Conservation (phyloP, 2,797 vertebrate genomes). For the Anas georgica region DNA sequence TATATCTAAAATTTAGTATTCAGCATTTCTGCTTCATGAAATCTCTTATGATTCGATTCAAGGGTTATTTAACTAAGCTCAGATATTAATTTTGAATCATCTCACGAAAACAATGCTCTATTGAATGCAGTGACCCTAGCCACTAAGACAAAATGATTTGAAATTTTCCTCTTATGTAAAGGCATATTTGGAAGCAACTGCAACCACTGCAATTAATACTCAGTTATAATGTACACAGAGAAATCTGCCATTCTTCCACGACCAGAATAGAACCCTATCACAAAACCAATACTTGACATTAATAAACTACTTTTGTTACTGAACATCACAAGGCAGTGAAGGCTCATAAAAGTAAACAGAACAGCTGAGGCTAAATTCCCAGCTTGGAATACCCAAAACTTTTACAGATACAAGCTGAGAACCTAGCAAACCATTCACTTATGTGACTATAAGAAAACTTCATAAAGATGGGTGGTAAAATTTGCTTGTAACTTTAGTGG, state of each 20-base stretch:
- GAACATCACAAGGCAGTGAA: neutral
- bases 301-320: neutral
- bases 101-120: neutral
- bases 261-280: neutral
- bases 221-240: rapidly evolving
- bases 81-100: constrained; percentile 22
- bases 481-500: neutral
- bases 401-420: neutral
- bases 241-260: neutral
- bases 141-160: neutral
- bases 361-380: neutral
- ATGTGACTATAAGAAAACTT: rapidly evolving
- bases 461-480: neutral
- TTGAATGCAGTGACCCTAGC: neutral
- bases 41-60: neutral
- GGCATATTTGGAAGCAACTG: neutral
- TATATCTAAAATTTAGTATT: neutral
- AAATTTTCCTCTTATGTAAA: neutral
- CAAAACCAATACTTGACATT: neutral
- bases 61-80: constrained; percentile 30
- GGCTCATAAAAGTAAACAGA: neutral
- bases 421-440: neutral
- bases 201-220: neutral
- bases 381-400: neutral
- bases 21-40: neutral